Conservation (phyloP, 2,888 invertebrate species). For the Drosophila multiciliata region DNA sequence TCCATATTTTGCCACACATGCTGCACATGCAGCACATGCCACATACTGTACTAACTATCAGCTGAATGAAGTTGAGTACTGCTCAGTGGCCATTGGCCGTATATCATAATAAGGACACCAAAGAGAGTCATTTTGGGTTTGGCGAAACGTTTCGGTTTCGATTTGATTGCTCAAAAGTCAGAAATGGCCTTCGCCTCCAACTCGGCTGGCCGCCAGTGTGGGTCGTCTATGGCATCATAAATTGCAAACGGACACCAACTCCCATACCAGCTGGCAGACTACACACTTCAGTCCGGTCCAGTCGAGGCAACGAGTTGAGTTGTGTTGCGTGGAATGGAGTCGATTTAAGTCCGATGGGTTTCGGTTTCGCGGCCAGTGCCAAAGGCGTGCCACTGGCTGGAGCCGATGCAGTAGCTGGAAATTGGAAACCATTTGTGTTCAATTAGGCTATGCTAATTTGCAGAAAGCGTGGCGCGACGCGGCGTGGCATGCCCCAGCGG, state of each 20-base stretch:
- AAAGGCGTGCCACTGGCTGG: conserved; percentile 41
- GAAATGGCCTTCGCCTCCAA: conserved; percentile 21
- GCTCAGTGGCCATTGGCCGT: conserved; percentile 53
- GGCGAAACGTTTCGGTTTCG: conserved; percentile 64
- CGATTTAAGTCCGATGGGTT: conserved; percentile 51
- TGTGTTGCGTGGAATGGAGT: conserved; percentile 23
- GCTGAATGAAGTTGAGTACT: conserved; percentile 23
- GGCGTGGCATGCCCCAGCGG: conserved; percentile 16
- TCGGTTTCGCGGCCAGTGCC: conserved; percentile 66
- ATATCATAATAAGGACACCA: conserved; percentile 77
- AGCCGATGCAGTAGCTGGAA: conserved; percentile 49
- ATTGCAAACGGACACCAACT: conserved; percentile 71
- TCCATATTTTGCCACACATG: conserved; percentile 48
- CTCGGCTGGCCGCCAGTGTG: conserved; percentile 3
- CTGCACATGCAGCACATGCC: neutral
- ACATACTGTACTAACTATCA: neutral
- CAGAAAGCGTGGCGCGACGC: conserved; percentile 36
- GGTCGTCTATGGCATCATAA: conserved; percentile 72
- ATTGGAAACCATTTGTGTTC: conserved; percentile 82
- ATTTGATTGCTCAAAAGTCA: conserved; percentile 65
- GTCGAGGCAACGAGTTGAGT: conserved; percentile 6
- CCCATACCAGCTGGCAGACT: conserved; percentile 19
- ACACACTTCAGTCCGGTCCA: conserved; percentile 4
- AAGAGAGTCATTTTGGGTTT: conserved; percentile 74
- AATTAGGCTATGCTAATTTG: conserved; percentile 80